Conservation (phyloP, 2,113 vertebrate genomes). For the Cynopterus brachyotis region DNA sequence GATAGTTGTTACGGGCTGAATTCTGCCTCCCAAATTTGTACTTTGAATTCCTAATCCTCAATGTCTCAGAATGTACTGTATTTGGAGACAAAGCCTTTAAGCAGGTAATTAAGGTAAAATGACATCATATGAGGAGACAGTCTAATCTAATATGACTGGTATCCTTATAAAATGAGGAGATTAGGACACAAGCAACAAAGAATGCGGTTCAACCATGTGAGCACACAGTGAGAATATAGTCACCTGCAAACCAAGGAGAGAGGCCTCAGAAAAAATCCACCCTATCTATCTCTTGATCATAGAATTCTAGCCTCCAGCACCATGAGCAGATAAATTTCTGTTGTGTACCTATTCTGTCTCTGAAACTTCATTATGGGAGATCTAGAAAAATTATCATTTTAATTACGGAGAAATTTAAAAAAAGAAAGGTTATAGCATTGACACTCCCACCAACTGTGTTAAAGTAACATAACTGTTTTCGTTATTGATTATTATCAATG, state of each 20-base stretch:
- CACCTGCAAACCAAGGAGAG: not conserved
- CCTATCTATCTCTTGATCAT: not conserved
- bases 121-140: no score
- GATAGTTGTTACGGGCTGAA: not conserved
- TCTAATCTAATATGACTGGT: not conserved
- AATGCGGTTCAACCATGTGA: not conserved
- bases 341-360: not conserved
- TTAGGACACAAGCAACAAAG: not conserved
- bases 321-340: not conserved
- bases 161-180: not conserved
- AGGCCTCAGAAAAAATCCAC: not conserved
- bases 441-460: not conserved
- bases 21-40: not conserved
- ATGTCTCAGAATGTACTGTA: not conserved
- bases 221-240: not conserved
- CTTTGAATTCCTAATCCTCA: not conserved
- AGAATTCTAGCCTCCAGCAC: not conserved
- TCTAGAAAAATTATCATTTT: not conserved
- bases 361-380: not conserved
- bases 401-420: not conserved
- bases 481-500: not conserved
- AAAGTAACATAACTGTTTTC: not conserved
- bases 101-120: not conserved
- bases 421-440: not conserved
- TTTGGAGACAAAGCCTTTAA: not conserved